Percentiles rank a stretch among this genome's conserved stretches.
phyloP scores from a whole-genome alignment of 1,140 invertebrate genomes.

The Drosophila erecta region DNA sequence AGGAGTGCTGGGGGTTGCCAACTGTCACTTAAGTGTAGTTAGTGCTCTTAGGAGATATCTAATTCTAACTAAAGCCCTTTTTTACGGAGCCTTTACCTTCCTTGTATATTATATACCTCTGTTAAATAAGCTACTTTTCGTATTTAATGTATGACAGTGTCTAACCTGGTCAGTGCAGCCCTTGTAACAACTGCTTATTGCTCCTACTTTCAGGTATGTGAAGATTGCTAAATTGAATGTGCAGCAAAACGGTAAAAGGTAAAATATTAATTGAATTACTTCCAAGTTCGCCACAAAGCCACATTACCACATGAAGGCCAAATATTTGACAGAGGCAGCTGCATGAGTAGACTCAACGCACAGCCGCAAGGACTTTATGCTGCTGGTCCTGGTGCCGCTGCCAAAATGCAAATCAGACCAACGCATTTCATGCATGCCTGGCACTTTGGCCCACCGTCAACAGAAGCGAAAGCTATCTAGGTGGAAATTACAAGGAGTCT shows the following conservation, averaged over 20 bases:
- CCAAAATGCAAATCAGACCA: conserved; percentile 75
- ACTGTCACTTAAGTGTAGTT: conserved; percentile 1
- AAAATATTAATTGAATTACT: conserved; percentile 49
- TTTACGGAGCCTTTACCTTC: neutral
- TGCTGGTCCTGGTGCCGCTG: conserved; percentile 15
- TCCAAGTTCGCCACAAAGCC: conserved; percentile 40
- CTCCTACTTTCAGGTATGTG: conserved; percentile 56
- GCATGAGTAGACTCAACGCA: conserved; percentile 25
- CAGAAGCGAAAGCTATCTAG: conserved; percentile 3
- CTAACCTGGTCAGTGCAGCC: neutral
- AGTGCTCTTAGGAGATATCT: neutral
- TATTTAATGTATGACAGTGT: neutral
- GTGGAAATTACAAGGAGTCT: conserved; percentile 24
- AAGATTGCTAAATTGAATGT: conserved; percentile 24
- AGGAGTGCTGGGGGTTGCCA: neutral
- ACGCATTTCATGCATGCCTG: conserved; percentile 71
- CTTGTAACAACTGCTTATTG: conserved; percentile 24
- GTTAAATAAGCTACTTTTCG: neutral
- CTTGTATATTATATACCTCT: neutral
- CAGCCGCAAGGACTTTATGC: conserved; percentile 31
- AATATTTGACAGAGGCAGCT: conserved; percentile 36
- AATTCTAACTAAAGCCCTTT: neutral
- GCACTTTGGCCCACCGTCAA: conserved; percentile 18
- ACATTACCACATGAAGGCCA: conserved; percentile 36
- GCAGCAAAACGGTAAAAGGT: conserved; percentile 30